Base-by-base conservation (phyloP, 1,140 invertebrate genomes). In the Penaeus vannamei region DNA sequence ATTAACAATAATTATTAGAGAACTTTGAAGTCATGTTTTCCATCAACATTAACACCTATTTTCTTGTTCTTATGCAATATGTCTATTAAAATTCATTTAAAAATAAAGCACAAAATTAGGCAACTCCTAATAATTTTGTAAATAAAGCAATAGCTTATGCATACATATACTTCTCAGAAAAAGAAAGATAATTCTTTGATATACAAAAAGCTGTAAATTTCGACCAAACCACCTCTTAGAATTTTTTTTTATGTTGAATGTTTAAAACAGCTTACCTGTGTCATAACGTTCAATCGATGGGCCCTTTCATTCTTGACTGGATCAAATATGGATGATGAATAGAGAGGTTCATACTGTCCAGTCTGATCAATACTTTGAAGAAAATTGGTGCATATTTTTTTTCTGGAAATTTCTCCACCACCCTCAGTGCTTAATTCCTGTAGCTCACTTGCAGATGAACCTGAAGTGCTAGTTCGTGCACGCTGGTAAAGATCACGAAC, bases 291-390 rank as follows among this genome's bases (percentile, higher is more conserved):
- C 17, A 91, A 82, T 36, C 91, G 81, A 12, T 82, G 79, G 5
- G 77, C 82, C n/a, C 91, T 85, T 61, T 91, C 91, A 42, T 82
- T 76, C 26, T 84, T 87, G 42, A 87, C 82, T 46, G 91, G 91
- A 61, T 91, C 91, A 66, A 84, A 76, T 22, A 91, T n/a, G 4
- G 85, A 85, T 46, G 84, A 72, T 14, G 84, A 76, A 66, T 87
- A 91, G 23, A 91, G 42, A 1, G 85, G 87, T 46, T 91, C 91
- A 29, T 91, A 91, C 83, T 90, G 84, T 20, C 91, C 91, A 8
- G 86, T 85, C 61, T 91, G 91, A 53, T 91, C 91, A 36, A 91
- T 91, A 23, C 81, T 88, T 60, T 91, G 91, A n/a, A 91, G 76
- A 29, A 91, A 91, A 61, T 82, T 88, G 0, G 86, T 87, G 76